Evolutionary conservation across 2,797 vertebrate species (phyloP).

Genomic region (Poliocrania exsul): DNA sequence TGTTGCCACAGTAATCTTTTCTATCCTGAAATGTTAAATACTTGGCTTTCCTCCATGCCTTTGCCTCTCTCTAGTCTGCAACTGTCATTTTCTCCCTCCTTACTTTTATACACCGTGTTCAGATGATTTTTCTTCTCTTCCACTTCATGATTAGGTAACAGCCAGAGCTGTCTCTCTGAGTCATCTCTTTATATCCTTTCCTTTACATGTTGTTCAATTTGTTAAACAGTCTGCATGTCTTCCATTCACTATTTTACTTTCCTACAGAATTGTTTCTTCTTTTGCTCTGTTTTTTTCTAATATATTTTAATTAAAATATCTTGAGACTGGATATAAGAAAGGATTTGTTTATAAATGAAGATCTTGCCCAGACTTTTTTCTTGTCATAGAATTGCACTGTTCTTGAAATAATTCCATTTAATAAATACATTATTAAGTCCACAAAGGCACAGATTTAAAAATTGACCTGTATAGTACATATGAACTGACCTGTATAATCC

Average conservation of each 20-base stretch:
- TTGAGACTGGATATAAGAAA: not conserved
- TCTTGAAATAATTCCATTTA: constrained; percentile 23
- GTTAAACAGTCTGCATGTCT: constrained; percentile 20
- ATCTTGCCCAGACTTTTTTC: not conserved
- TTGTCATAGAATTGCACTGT: not conserved
- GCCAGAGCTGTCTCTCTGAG: constrained; percentile 65
- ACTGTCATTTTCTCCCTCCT: constrained; percentile 53
- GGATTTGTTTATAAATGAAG: constrained; percentile 9
- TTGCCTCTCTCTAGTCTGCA: constrained; percentile 57
- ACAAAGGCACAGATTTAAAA: not conserved
- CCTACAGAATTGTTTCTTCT: constrained; percentile 38
- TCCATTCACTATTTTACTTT: constrained; percentile 54
- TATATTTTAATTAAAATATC: constrained; percentile 26
- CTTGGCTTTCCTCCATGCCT: constrained; percentile 73
- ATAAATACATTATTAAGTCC: not conserved
- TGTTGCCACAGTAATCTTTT: constrained; percentile 73
- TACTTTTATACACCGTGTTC: constrained; percentile 52
- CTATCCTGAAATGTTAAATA: constrained; percentile 75
- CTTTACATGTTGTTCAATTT: constrained; percentile 65
- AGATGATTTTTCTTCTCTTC: constrained; percentile 68
- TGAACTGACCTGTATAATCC: not conserved
- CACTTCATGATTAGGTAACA: constrained; percentile 74
- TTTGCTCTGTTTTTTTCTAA: not conserved
- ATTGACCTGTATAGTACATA: not conserved
- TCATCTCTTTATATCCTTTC: constrained; percentile 68